phyloP scores from a whole-genome alignment of 1,140 invertebrate genomes.

The Oedothorax gibbosus region DNA sequence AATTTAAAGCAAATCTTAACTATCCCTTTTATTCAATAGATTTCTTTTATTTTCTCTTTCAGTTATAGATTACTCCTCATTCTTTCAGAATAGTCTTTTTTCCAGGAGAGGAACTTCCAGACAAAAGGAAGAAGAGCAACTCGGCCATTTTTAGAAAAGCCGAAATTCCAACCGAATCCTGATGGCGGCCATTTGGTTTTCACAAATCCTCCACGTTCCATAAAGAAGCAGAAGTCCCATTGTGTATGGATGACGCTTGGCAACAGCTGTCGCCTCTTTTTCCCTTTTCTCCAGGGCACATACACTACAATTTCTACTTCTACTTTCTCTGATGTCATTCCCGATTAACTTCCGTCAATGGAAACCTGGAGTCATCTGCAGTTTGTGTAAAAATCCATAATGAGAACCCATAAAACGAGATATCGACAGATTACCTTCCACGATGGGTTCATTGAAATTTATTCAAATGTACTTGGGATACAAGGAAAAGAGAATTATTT shows the following conservation, averaged over 20 bases:
- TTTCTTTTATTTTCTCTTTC: neutral
- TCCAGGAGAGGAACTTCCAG: conserved; percentile 1
- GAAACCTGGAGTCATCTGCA: conserved; percentile 3
- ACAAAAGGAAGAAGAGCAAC: neutral
- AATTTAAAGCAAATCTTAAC: neutral
- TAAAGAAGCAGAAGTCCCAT: neutral
- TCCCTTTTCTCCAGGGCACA: neutral
- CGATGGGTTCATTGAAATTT: conserved; percentile 1
- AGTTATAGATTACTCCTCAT: neutral
- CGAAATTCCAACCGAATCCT: conserved; percentile 7
- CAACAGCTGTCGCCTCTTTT: conserved; percentile 43
- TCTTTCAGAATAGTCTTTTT: neutral
- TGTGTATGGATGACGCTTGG: conserved; percentile 35
- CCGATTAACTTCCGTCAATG: neutral
- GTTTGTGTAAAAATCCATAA: conserved; percentile 21
- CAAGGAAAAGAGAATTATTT: neutral
- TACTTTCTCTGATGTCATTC: conserved; percentile 2
- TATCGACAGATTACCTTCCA: neutral
- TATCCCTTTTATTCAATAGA: conserved; percentile 1
- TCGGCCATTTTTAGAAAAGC: conserved; percentile 11
- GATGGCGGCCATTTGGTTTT: conserved; percentile 43
- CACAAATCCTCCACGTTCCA: neutral
- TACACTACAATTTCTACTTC: neutral
- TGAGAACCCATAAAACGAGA: conserved; percentile 18
- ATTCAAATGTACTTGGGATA: conserved; percentile 2